Evolutionary conservation across 2,888 invertebrate species (phyloP), one percentile per base, ranked within the genome.

Genomic region (Papilio elwesi): DNA sequence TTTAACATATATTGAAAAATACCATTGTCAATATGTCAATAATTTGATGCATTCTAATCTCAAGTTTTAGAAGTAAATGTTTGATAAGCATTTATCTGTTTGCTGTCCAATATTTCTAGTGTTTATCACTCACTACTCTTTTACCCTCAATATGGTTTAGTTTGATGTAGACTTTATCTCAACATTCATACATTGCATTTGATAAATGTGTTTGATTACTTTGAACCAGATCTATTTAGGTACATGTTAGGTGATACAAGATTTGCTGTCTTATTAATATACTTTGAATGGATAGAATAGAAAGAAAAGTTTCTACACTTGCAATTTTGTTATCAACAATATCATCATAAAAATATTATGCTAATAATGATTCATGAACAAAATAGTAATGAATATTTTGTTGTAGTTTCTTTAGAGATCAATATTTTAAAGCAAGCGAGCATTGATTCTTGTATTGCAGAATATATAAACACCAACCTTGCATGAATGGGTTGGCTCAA

Each of bases 21-120:
- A 59, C 38, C 36, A 59, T 38, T n/a, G 13, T 59, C 59, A 38
- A 59, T 59, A 59, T 59, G 59, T 38, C 13, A 68, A 43, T 47
- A 67, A 53, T 64, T 59, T 62, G 47, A 63, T 70, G 63, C 68
- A 57, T 72, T 49, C 67, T 76, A 74, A 73, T 74, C 74, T 76
- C 36, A 66, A 68, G 49, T 67, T 65, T 62, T 70, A 66, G 49
- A 73, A 70, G 70, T 67, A 47, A 69, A 57, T 65, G 16, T 49
- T 57, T 74, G 76, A 75, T 75, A 77, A 75, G 43, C 36, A 55
- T 71, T 75, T 76, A 75, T 77, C 76, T 73, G 66, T 72, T 73
- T 76, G 70, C 43, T 36, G 55, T 57, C 43, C 68, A 68, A 59
- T 68, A 57, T 64, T 68, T 26, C 66, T 69, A 70, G 63, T 63